phyloP scores from a whole-genome alignment of 2,797 vertebrate species.

The Bovichtus diacanthus region DNA sequence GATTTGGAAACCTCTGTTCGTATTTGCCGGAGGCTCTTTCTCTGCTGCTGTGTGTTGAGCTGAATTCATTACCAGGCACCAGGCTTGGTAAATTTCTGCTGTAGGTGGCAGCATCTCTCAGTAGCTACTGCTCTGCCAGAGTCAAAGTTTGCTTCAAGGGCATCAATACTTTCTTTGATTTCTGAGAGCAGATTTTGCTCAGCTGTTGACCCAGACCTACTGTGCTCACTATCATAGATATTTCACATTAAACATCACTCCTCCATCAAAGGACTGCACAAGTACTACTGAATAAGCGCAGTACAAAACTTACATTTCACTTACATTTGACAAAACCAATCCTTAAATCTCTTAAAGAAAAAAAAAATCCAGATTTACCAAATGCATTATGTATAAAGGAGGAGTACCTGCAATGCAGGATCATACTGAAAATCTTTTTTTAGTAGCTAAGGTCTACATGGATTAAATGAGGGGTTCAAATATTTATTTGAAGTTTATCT shows the following conservation, averaged over 20 bases:
- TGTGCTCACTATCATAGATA: constrained; percentile 28
- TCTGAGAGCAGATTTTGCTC: constrained; percentile 51
- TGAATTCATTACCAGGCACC: constrained; percentile 74
- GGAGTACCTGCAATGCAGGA: neutral
- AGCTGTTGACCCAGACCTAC: constrained; percentile 54
- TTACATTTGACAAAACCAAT: constrained; percentile 19
- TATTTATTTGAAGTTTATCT: neutral
- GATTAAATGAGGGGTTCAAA: neutral
- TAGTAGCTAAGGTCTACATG: neutral
- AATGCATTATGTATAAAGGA: neutral
- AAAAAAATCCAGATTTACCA: constrained; percentile 1
- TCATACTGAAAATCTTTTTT: neutral
- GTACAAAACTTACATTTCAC: neutral
- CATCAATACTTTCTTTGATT: constrained; percentile 65
- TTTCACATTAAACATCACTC: constrained; percentile 39
- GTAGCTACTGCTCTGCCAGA: constrained; percentile 46
- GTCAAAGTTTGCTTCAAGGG: constrained; percentile 70
- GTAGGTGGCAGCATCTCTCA: constrained; percentile 80
- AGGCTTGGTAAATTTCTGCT: constrained; percentile 63
- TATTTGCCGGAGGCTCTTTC: constrained; percentile 74
- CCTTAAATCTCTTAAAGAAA: constrained; percentile 16
- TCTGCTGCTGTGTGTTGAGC: constrained; percentile 54
- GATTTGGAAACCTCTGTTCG: constrained; percentile 75
- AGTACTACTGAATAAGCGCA: neutral
- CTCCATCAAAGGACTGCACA: constrained; percentile 19